Evolutionary conservation across 2,888 invertebrate species (phyloP).

Genomic region (Drosophila suboccidentalis): DNA sequence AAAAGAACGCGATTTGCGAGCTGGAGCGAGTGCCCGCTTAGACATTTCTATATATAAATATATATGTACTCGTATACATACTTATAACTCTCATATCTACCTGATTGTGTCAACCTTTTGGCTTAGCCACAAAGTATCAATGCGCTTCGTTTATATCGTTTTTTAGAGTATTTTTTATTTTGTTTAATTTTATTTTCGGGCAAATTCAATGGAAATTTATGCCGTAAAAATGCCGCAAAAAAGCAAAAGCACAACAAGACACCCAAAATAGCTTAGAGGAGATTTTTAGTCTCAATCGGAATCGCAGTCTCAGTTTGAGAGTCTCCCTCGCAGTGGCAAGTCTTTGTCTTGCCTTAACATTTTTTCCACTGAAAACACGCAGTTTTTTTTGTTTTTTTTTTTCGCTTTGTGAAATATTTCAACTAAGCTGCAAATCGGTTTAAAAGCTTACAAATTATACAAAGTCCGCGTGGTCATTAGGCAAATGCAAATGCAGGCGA

Average conservation of each 20-base stretch:
- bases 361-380: slow-evolving; percentile 62
- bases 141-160: slow-evolving; percentile 33
- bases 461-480: slow-evolving; percentile 74
- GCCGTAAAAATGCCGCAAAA: slow-evolving; percentile 70
- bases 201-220: slow-evolving; percentile 83
- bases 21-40: slow-evolving; percentile 37
- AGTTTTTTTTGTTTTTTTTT: slow-evolving; percentile 31
- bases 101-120: slow-evolving; percentile 78
- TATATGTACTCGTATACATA: slow-evolving; percentile 2
- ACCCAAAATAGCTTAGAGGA: slow-evolving; percentile 49
- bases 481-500: slow-evolving; percentile 80
- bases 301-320: slow-evolving; percentile 1
- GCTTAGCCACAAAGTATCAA: slow-evolving; percentile 55
- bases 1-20: slow-evolving; percentile 42
- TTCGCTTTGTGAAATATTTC: slow-evolving; percentile 60
- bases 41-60: slow-evolving; percentile 25
- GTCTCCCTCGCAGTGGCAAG: background rate
- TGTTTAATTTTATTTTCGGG: slow-evolving; percentile 7
- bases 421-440: slow-evolving; percentile 83
- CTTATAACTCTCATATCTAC: slow-evolving; percentile 59
- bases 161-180: slow-evolving; percentile 26
- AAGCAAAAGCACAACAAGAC: slow-evolving; percentile 32
- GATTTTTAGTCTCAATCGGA: slow-evolving; percentile 1
- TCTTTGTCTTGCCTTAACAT: slow-evolving; percentile 35
- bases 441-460: slow-evolving; percentile 83